Evolutionary conservation across 1,140 invertebrate species (phyloP).

Genomic region (Aphaenogaster rudis): DNA sequence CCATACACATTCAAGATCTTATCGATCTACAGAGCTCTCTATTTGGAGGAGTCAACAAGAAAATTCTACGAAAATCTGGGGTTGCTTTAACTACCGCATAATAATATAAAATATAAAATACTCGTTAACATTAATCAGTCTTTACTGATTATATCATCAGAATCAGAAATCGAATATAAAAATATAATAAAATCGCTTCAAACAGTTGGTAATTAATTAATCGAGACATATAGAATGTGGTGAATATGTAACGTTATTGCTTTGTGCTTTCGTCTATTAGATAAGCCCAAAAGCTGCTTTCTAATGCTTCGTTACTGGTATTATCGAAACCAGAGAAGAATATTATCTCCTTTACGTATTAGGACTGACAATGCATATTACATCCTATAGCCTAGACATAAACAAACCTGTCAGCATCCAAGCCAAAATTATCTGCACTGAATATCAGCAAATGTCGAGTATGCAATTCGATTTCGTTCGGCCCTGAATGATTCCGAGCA

Average conservation of each 20-base stretch:
- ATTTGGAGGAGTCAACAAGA: conserved; percentile 14
- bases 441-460: conserved; percentile 60
- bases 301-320: no score
- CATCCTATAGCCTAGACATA: conserved; percentile 27
- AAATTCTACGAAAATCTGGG: conserved; percentile 12
- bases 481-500: conserved; percentile 63
- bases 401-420: conserved; percentile 54
- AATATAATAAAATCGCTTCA: not conserved
- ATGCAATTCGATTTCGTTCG: conserved; percentile 70
- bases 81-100: not conserved
- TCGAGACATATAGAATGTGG: not conserved
- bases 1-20: conserved; percentile 70
- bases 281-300: conserved; percentile 1
- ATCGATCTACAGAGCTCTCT: conserved; percentile 63
- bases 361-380: conserved; percentile 15
- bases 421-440: conserved; percentile 62
- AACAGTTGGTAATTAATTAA: conserved; percentile 10
- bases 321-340: conserved; percentile 2
- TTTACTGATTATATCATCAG: not conserved
- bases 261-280: not conserved
- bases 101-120: not conserved
- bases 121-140: not conserved
- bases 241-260: not conserved
- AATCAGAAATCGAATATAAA: not conserved
- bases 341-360: conserved; percentile 29